Base-by-base conservation (phyloP, 2,888 invertebrate genomes). In the Tinea semifulvella region DNA sequence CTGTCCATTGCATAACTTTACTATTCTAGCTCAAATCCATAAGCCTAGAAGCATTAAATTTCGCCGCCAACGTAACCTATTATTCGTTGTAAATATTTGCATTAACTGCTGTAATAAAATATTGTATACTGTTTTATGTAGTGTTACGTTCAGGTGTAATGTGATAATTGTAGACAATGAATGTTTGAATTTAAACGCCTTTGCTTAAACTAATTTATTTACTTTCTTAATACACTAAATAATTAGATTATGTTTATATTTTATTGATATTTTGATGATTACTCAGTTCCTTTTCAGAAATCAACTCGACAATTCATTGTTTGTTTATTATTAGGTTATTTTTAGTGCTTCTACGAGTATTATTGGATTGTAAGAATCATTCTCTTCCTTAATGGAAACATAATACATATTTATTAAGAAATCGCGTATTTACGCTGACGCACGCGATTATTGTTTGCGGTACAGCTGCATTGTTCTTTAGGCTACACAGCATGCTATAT, bases 331-430 rank as follows among this genome's bases (percentile, higher is more conserved):
- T n/a, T n/a, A n/a, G n/a, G n/a, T n/a, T n/a, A n/a, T n/a, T n/a
- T n/a, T n/a, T n/a, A n/a, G n/a, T n/a, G n/a, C n/a, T n/a, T n/a
- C n/a, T n/a, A n/a, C n/a, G n/a, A n/a, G n/a, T n/a, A n/a, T n/a
- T n/a, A n/a, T n/a, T n/a, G n/a, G n/a, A n/a, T n/a, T n/a, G n/a
- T n/a, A n/a, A n/a, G n/a, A n/a, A n/a, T n/a, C n/a, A n/a, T n/a
- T n/a, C n/a, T n/a, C 40, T 40, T 40, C 40, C 40, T 40, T 35
- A n/a, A 39, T 39, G 39, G 39, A 6, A 39, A 11, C 16, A 40
- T 40, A 19, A 40, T n/a, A n/a, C n/a, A 40, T 40, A 40, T 40
- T 2, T 40, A 40, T 40, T 13, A 17, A 22, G 22, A 17, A 36
- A 36, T 18, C 17, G 17, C 36, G 18, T 17, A 18, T 18, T 7